Percentiles rank a stretch among this genome's conserved stretches.
Evolutionary conservation across 1,140 invertebrate species (phyloP).

Genomic region (Habropoda laboriosa): DNA sequence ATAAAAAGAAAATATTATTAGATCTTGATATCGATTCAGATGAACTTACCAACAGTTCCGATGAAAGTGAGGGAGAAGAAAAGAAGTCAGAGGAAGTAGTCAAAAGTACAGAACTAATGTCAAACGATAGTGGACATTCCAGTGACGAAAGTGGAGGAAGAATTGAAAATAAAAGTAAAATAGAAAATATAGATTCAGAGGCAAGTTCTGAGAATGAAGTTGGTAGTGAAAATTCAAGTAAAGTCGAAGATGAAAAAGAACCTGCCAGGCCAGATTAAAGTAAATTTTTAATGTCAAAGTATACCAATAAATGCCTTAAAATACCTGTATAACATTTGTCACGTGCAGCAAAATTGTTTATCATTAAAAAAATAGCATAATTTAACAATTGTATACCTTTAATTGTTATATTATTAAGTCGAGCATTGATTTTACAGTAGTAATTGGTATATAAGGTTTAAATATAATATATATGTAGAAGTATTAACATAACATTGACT

Average conservation of each 20-base stretch:
- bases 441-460: neutral
- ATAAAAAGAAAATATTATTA: conserved; percentile 72
- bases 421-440: neutral
- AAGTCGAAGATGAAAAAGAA: neutral
- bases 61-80: conserved; percentile 53
- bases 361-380: neutral
- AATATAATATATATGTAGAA: neutral
- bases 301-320: neutral
- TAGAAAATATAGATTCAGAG: neutral
- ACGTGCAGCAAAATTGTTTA: neutral
- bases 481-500: neutral
- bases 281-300: neutral
- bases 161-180: neutral
- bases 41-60: conserved; percentile 69
- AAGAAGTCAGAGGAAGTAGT: neutral
- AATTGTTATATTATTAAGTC: neutral
- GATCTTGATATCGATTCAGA: conserved; percentile 77
- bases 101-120: conserved; percentile 11
- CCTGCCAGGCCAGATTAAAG: neutral
- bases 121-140: conserved; percentile 50
- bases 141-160: conserved; percentile 32
- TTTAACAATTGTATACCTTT: neutral
- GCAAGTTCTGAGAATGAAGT: neutral
- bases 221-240: neutral
- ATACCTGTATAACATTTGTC: neutral